Evolutionary conservation across 2,113 vertebrate genomes (phyloP), one percentile per base, ranked within the genome.

Genomic region (Peromyscus polionotus): DNA sequence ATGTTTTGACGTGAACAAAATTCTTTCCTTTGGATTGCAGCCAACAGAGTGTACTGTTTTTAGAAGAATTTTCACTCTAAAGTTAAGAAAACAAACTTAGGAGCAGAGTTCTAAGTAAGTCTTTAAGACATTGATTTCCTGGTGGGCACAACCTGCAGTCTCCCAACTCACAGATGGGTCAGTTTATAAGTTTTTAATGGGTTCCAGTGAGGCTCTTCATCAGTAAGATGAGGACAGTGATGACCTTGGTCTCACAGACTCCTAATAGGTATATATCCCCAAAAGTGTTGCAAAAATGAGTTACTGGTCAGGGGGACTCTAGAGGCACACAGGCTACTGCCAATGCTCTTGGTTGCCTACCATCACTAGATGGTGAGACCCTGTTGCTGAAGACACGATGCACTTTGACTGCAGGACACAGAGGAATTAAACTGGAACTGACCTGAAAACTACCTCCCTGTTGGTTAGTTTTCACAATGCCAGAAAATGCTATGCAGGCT

Each of bases 51-150:
- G 3, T 22, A 57, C 33, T 75, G 86, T 16, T 73, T 45, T 84
- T 7, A 4, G 16, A 79, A 84, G 65, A 85, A 70, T 72, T 86
- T 92, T 94, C 93, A 88, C 65, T 95, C 89, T 83, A 88, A 93
- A 89, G 67, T 93, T 80, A 95, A 96, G 68, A 28, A 93, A 86
- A 76, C 28, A 94, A 88, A 51, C 77, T 31, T 75, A 67, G 93
- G 61, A 90, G 68, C 20, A 63, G 39, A 79, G 48, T 90, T 28
- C 31, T 73, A 70, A 45, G 13, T 68, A 63, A 75, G 17, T 80
- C 79, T 68, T 70, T 79, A 89, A 70, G 77, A 77, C 48, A 36
- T 36, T 67, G n/a, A 79, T 79, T 79, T 96, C 39, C 48, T 51
- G 73, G 45, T 83, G 63, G 87, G 54, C 79, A 95, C 14, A 83